Evolutionary conservation across 2,113 vertebrate genomes (phyloP).

Genomic region (Paradoxurus hermaphroditus): DNA sequence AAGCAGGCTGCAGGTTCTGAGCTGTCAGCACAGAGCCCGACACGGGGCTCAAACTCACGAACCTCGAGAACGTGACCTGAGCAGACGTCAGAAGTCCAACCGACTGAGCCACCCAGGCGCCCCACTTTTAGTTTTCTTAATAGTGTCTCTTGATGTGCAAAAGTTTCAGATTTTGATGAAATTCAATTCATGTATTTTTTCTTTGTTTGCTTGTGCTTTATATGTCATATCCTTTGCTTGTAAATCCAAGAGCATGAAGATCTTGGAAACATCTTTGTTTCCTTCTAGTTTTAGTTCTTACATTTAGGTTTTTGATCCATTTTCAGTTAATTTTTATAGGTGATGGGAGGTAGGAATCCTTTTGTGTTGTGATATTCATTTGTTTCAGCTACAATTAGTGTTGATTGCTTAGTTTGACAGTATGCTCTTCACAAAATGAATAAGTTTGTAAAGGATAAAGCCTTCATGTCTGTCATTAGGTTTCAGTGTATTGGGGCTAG

Average conservation of each 20-base stretch:
- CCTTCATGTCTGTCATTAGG: background rate
- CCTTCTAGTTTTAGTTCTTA: background rate
- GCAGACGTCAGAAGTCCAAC: too few species aligned
- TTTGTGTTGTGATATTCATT: background rate
- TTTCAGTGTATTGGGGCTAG: background rate
- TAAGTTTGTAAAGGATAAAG: background rate
- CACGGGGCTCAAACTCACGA: too few species aligned
- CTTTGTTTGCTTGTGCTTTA: background rate
- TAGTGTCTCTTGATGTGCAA: background rate
- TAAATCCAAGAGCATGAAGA: background rate
- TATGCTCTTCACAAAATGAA: background rate
- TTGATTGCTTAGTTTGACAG: background rate
- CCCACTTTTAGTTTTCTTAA: too few species aligned
- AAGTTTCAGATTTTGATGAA: background rate
- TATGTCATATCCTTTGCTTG: background rate
- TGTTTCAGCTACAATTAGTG: background rate
- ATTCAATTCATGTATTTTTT: background rate
- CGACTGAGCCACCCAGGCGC: too few species aligned
- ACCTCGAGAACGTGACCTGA: too few species aligned
- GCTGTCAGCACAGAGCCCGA: too few species aligned
- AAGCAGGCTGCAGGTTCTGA: too few species aligned
- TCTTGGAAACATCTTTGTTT: background rate
- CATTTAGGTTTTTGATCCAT: background rate
- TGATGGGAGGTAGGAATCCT: background rate
- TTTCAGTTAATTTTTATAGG: background rate